Conservation (phyloP, 2,888 invertebrate genomes). For the Dichetophora obliterata region DNA sequence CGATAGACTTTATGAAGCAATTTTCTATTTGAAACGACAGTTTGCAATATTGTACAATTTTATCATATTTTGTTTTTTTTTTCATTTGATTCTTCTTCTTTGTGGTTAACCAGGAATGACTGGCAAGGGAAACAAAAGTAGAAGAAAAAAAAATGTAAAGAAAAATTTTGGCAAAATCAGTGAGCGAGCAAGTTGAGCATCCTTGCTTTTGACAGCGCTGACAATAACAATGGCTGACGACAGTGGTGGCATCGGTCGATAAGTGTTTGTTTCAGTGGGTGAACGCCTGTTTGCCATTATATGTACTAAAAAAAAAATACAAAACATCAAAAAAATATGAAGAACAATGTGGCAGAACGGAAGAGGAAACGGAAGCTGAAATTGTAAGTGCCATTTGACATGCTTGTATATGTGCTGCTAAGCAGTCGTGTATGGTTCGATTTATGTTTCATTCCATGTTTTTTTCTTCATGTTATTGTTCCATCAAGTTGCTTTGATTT, state of each 20-base stretch:
- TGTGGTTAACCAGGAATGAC: not conserved
- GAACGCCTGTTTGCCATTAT: not conserved
- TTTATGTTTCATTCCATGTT: no score
- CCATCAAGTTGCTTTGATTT: no score
- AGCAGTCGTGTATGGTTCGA: no score
- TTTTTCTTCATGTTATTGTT: no score
- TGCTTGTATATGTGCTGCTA: no score
- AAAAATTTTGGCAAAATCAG: not conserved
- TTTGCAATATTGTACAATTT: constrained; percentile 5
- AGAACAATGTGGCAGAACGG: no score
- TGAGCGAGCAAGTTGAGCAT: not conserved
- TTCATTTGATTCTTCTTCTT: not conserved
- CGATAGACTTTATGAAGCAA: not conserved
- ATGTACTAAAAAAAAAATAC: no score
- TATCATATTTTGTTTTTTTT: not conserved
- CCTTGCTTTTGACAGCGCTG: not conserved
- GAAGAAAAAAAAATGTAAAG: not conserved
- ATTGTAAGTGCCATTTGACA: no score
- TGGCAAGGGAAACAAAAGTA: not conserved
- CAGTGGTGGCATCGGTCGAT: not conserved
- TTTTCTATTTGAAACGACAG: not conserved
- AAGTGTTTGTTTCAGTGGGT: not conserved
- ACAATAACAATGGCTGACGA: not conserved
- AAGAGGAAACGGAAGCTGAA: no score
- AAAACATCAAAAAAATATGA: no score